Conservation (phyloP, 2,113 vertebrate genomes). For the Paramormyrops kingsleyae region DNA sequence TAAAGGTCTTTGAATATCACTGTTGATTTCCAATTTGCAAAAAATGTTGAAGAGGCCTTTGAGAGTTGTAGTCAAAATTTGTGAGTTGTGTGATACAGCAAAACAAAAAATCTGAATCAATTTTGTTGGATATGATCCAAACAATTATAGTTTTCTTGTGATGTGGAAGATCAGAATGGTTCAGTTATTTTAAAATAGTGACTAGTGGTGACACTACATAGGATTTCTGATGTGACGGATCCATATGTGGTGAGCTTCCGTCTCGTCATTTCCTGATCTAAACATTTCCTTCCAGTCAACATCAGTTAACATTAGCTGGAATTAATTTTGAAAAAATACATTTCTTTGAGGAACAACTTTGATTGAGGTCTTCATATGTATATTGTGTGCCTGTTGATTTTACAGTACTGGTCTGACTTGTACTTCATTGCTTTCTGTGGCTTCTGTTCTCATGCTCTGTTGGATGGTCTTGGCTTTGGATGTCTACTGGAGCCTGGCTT, state of each 20-base stretch:
- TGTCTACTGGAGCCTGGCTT: not conserved
- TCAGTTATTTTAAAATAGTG: not conserved
- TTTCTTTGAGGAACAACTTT: not conserved
- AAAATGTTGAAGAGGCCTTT: not conserved
- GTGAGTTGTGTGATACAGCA: not conserved
- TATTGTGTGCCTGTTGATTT: not conserved
- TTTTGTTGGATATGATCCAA: not conserved
- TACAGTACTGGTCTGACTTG: not conserved
- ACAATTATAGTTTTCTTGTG: not conserved
- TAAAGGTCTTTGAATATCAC: not conserved
- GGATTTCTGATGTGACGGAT: not conserved
- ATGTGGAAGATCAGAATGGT: not conserved
- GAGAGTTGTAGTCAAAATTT: not conserved
- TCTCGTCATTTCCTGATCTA: not conserved
- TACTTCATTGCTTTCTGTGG: not conserved
- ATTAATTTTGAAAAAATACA: not conserved
- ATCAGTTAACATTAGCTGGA: not conserved
- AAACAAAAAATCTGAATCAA: not conserved
- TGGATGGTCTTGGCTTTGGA: constrained; percentile 8
- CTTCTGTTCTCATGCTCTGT: not conserved
- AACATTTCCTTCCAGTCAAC: not conserved
- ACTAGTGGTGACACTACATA: not conserved
- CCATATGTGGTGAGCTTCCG: not conserved
- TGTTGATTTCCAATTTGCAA: not conserved
- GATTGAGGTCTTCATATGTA: not conserved